A percentile compares a stretch with the other conserved stretches of the same genome.
These are phyloP conservation scores for Schizaphis graminum DNA, from an alignment of 2,888 invertebrate genomes.

Conservation along the genomic window DNA sequence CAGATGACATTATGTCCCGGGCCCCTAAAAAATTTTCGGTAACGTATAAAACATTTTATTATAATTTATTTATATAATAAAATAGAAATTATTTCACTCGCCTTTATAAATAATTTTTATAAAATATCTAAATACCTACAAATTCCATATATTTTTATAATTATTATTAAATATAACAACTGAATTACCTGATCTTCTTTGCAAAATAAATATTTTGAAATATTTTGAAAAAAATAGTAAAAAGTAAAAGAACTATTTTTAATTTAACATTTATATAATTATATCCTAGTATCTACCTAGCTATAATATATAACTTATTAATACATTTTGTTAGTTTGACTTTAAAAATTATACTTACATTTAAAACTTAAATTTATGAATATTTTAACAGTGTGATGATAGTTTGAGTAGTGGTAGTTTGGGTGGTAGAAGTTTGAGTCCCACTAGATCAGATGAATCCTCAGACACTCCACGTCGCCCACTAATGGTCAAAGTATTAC, in stretches of 20 bases:
- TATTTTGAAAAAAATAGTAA: too few species aligned
- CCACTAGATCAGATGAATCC: conserved; percentile 74
- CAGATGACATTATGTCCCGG: conserved; percentile 70
- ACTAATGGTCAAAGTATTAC: conserved; percentile 70
- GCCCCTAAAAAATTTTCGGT: conserved; percentile 57
- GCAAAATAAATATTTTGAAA: neutral
- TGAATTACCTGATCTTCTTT: neutral
- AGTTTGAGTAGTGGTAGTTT: conserved; percentile 73
- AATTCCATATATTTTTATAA: neutral
- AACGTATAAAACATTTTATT: conserved; percentile 19
- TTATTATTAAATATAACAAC: neutral
- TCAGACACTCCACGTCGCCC: conserved; percentile 68
- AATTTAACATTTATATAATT: neutral
- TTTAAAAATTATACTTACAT: neutral
- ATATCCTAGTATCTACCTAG: neutral
- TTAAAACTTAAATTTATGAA: neutral
- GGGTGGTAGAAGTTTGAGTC: conserved; percentile 74
- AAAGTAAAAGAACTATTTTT: neutral
- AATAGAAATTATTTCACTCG: neutral
- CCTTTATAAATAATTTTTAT: neutral
- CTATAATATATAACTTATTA: neutral
- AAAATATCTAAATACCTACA: neutral
- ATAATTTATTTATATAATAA: neutral
- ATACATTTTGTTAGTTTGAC: neutral
- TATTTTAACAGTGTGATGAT: conserved; percentile 68